A percentile compares a stretch with the other conserved stretches of the same genome.
These are phyloP conservation scores for Polyergus mexicanus DNA, from an alignment of 1,140 invertebrate genomes.

Conservation along the genomic window DNA sequence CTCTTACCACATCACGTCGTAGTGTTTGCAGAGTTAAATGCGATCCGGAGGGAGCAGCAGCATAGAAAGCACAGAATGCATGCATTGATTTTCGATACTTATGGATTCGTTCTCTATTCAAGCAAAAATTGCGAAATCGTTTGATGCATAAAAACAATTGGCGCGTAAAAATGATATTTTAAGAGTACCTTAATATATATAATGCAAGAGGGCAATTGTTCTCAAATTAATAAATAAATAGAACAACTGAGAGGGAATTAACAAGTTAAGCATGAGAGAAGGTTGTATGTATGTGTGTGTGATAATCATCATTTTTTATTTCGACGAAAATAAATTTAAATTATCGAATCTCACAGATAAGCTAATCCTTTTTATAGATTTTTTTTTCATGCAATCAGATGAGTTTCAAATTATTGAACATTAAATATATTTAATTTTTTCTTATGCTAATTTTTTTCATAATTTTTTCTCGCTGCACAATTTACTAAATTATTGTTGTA, in stretches of 20 bases:
- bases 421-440: not conserved
- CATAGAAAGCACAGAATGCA: not conserved
- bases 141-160: slow-evolving; percentile 19
- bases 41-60: not conserved
- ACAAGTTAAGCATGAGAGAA: slow-evolving; percentile 10
- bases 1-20: slow-evolving; percentile 25
- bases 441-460: not conserved
- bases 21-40: not conserved
- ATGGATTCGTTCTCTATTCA: slow-evolving; percentile 17
- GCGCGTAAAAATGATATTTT: slow-evolving; percentile 41
- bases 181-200: not conserved
- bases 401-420: not conserved
- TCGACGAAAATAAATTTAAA: slow-evolving; percentile 4
- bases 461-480: not conserved
- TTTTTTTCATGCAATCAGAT: not conserved
- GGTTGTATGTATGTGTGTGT: not conserved
- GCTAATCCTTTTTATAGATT: not conserved
- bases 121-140: slow-evolving; percentile 19
- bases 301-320: not conserved
- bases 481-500: not conserved
- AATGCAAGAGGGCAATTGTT: slow-evolving; percentile 10
- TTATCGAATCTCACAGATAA: not conserved
- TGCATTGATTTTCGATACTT: slow-evolving; percentile 56
- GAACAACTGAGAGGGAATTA: not conserved
- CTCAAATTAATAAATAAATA: slow-evolving; percentile 44